Conservation (phyloP, 2,113 vertebrate genomes). For the Poicephalus meyeri region DNA sequence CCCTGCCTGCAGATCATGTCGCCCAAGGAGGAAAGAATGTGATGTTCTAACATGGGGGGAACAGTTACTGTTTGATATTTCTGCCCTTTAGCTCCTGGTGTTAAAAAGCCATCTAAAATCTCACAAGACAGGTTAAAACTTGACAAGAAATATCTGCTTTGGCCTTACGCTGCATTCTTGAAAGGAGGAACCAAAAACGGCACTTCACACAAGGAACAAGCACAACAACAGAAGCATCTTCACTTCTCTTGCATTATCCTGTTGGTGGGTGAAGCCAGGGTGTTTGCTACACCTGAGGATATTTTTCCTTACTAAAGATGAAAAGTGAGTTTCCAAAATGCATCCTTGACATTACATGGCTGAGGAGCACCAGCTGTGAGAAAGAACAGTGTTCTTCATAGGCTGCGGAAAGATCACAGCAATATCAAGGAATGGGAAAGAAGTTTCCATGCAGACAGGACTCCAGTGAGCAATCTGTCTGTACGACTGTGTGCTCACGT, state of each 20-base stretch:
- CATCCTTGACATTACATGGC: not conserved
- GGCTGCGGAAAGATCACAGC: not conserved
- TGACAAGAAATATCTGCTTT: conserved; percentile 39
- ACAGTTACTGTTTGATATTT: conserved; percentile 8
- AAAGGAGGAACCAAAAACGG: conserved; percentile 39
- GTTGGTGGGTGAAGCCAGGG: not conserved
- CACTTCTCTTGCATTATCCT: conserved; percentile 11
- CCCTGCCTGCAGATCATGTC: not conserved
- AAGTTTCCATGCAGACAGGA: not conserved
- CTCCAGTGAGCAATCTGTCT: not conserved
- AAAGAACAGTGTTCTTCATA: conserved; percentile 20
- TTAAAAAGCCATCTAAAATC: conserved; percentile 5
- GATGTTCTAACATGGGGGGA: not conserved
- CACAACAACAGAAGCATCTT: not conserved
- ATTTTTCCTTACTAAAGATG: conserved; percentile 12
- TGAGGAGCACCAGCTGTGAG: conserved; percentile 17
- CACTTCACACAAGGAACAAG: not conserved
- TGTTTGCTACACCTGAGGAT: not conserved
- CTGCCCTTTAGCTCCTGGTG: not conserved
- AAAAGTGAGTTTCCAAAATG: conserved; percentile 35
- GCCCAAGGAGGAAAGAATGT: not conserved
- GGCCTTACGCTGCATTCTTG: not conserved
- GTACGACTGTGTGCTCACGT: not conserved
- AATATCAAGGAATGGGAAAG: not conserved
- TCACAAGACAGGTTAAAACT: conserved; percentile 27